Evolutionary conservation across 2,113 vertebrate genomes (phyloP).

Genomic region (Pungitius pungitius): DNA sequence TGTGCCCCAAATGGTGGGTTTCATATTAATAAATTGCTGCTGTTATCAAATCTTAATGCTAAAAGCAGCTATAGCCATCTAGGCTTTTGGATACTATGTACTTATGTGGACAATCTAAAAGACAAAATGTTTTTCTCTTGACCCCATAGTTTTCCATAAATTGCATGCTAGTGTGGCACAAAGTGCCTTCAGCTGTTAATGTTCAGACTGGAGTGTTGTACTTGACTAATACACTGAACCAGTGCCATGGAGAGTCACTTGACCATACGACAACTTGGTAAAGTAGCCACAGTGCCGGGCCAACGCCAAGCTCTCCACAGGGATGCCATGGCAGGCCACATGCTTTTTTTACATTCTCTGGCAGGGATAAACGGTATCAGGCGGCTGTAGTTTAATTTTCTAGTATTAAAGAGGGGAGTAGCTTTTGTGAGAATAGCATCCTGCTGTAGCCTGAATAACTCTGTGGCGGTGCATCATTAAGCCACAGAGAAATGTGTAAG

Average conservation of each 20-base stretch:
- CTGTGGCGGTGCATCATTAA: conserved; percentile 33
- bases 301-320: conserved; percentile 37
- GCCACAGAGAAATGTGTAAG: conserved; percentile 3
- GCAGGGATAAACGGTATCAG: neutral
- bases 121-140: conserved; percentile 10
- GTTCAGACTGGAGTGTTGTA: conserved; percentile 9
- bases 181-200: neutral
- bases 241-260: neutral
- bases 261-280: conserved; percentile 21
- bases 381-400: conserved; percentile 12
- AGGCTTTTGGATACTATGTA: neutral
- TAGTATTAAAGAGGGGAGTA: conserved; percentile 5
- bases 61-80: conserved; percentile 22
- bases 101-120: neutral
- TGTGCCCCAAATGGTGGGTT: neutral
- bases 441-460: conserved; percentile 9
- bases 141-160: conserved; percentile 13
- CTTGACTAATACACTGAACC: conserved; percentile 1
- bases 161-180: neutral
- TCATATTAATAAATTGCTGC: conserved; percentile 23
- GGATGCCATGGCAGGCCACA: conserved; percentile 17
- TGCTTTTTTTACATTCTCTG: conserved; percentile 19
- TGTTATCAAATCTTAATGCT: conserved; percentile 46
- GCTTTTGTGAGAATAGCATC: conserved; percentile 17
- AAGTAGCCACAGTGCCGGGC: conserved; percentile 23